Evolutionary conservation across 2,888 invertebrate genomes (phyloP).

Genomic region (Papilio gigon): DNA sequence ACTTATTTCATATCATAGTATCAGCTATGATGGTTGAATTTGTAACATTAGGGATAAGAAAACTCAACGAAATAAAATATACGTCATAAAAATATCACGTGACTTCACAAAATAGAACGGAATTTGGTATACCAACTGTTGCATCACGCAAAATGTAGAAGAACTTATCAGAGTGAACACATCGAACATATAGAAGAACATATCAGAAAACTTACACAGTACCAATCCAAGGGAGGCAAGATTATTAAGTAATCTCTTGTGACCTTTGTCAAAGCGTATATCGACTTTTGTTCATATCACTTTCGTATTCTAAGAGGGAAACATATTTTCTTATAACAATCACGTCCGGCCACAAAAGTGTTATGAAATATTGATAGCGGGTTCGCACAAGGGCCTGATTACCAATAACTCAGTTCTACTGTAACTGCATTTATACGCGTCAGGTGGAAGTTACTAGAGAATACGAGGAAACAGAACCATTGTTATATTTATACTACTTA

Average conservation of each 20-base stretch:
- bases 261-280: background rate
- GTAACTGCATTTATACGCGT: slow-evolving; percentile 19
- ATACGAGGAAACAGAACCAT: background rate
- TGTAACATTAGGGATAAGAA: too few species aligned
- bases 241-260: background rate
- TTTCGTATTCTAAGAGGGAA: slow-evolving; percentile 21
- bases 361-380: slow-evolving; percentile 33
- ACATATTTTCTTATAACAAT: slow-evolving; percentile 29
- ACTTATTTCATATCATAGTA: too few species aligned
- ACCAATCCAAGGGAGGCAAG: too few species aligned
- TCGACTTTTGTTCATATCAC: background rate
- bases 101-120: background rate
- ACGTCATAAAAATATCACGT: background rate
- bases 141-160: background rate
- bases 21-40: too few species aligned
- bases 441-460: background rate
- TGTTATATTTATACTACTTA: too few species aligned
- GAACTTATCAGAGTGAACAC: too few species aligned
- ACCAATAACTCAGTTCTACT: slow-evolving; percentile 15
- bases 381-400: slow-evolving; percentile 33
- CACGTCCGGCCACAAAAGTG: slow-evolving; percentile 28
- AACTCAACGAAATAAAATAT: background rate
- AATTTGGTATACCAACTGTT: background rate
- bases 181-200: too few species aligned
- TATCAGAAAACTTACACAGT: too few species aligned